Evolutionary conservation across 2,888 invertebrate genomes (phyloP).

Genomic region (Leptinotarsa rubiginosa): DNA sequence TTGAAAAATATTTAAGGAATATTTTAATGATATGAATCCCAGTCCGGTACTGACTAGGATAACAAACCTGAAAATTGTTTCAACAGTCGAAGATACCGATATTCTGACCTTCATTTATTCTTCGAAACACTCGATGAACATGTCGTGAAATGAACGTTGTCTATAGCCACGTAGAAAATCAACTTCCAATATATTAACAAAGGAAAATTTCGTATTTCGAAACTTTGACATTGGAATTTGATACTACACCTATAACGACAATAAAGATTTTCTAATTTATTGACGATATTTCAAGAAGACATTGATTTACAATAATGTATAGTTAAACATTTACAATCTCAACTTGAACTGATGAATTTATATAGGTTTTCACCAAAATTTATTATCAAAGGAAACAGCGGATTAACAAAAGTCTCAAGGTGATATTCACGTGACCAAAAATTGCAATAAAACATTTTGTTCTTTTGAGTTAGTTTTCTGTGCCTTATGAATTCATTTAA

Average conservation of each 20-base stretch:
- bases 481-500: too few relatives aligned
- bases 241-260: neutral
- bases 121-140: neutral
- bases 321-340: neutral
- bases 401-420: neutral
- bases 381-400: neutral
- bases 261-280: slow-evolving; percentile 13
- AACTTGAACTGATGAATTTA: neutral
- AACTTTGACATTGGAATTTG: neutral
- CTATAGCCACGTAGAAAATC: neutral
- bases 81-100: neutral
- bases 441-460: too few relatives aligned
- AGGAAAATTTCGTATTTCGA: slow-evolving; percentile 13
- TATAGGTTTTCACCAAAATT: neutral
- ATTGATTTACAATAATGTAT: slow-evolving; percentile 10
- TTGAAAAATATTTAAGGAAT: too few relatives aligned
- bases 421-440: neutral
- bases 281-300: neutral
- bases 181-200: neutral
- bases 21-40: too few relatives aligned
- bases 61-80: too few relatives aligned
- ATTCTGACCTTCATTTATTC: neutral
- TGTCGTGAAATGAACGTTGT: neutral
- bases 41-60: too few relatives aligned
- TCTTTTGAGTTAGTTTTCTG: too few relatives aligned